Conservation (phyloP, 53 echinoderm and acorn worm species). For the Apostichopus leukothele region DNA sequence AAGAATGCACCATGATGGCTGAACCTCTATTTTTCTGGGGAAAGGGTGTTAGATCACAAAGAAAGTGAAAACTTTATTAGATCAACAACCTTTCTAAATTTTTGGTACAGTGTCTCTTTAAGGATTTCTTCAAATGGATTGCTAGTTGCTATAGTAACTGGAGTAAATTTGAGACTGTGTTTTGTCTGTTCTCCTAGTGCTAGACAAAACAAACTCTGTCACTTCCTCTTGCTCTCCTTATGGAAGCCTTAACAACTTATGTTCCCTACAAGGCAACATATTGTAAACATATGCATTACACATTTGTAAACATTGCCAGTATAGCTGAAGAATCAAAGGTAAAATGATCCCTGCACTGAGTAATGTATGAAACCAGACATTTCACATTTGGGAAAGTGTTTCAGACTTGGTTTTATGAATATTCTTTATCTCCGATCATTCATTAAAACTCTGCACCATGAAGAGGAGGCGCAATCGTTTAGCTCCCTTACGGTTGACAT, state of each 20-base stretch:
- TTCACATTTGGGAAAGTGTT: too few relatives aligned
- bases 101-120: too few relatives aligned
- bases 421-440: too few relatives aligned
- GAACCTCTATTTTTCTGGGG: too few relatives aligned
- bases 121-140: background rate
- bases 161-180: background rate
- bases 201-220: conserved; percentile 4
- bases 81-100: too few relatives aligned
- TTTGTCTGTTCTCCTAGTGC: background rate
- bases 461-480: background rate
- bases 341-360: too few relatives aligned
- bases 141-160: background rate
- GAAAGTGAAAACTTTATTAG: too few relatives aligned
- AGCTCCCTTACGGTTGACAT: background rate
- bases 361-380: too few relatives aligned
- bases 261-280: background rate
- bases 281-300: conserved; percentile 3
- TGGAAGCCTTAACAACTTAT: background rate
- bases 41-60: too few relatives aligned
- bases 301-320: background rate
- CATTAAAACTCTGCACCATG: background rate
- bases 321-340: background rate
- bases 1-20: too few relatives aligned
- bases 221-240: background rate
- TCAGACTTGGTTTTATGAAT: too few relatives aligned